A percentile compares a stretch with the other conserved stretches of the same genome.
Conservation (phyloP, 2,888 invertebrate species). For the Sinelater perroti region DNA sequence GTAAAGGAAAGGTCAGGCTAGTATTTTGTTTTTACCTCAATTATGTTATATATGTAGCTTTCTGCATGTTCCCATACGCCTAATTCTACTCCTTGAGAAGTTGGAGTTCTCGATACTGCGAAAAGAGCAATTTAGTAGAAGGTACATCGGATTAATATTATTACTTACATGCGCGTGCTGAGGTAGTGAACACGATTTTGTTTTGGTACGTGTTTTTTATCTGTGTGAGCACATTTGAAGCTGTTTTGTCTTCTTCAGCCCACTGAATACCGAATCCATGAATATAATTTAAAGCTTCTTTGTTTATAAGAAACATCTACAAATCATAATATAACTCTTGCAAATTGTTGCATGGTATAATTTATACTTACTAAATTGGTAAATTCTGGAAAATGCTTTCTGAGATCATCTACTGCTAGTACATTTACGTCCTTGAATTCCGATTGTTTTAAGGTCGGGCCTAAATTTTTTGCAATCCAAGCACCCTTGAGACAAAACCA, state of each 20-base stretch:
- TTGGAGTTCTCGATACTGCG: neutral
- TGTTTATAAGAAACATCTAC: neutral
- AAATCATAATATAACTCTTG: neutral
- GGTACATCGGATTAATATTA: neutral
- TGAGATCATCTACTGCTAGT: conserved; percentile 80
- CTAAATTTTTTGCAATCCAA: conserved; percentile 77
- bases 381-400: conserved; percentile 72
- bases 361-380: conserved; percentile 65
- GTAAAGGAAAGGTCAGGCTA: too few relatives aligned
- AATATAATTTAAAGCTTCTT: neutral
- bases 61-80: conserved; percentile 64
- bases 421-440: conserved; percentile 70
- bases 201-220: conserved; percentile 1
- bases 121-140: neutral
- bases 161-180: conserved; percentile 5
- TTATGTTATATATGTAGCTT: conserved; percentile 64
- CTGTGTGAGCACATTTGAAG: neutral
- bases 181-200: conserved; percentile 8
- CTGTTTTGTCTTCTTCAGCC: neutral
- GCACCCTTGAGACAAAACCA: too few relatives aligned
- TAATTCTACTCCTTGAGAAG: conserved; percentile 1
- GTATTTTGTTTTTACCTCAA: conserved; percentile 69
- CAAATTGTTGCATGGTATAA: neutral
- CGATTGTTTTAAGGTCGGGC: conserved; percentile 72
- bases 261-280: conserved; percentile 16